These are phyloP conservation scores for Lasioglossum figueresi DNA, from an alignment of 2,888 invertebrate genomes.

Conservation along the genomic window DNA sequence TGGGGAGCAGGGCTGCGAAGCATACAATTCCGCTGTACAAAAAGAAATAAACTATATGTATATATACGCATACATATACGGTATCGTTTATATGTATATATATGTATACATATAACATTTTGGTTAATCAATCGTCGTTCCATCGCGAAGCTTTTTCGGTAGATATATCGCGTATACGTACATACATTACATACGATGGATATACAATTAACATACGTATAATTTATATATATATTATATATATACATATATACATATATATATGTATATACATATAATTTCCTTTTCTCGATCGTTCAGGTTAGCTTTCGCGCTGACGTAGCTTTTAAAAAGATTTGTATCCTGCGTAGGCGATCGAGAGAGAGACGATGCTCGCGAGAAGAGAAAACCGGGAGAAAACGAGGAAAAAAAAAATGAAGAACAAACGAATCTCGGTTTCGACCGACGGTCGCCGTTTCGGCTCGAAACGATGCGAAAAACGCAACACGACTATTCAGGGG, in stretches of 20 bases:
- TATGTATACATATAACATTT: conserved; percentile 40
- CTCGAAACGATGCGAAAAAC: background rate
- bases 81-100: background rate
- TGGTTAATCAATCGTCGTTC: conserved; percentile 64
- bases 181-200: background rate
- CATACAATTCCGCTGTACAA: conserved; percentile 57
- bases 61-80: conserved; percentile 7
- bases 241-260: conserved; percentile 1
- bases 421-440: background rate
- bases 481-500: conserved; percentile 14
- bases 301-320: conserved; percentile 41
- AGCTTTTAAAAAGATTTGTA: conserved; percentile 29
- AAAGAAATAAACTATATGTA: conserved; percentile 31
- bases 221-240: background rate
- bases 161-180: conserved; percentile 28
- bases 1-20: conserved; percentile 37
- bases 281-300: conserved; percentile 42
- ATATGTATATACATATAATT: background rate
- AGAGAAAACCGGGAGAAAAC: background rate
- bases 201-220: background rate
- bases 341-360: conserved; percentile 18
- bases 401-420: background rate
- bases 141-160: conserved; percentile 45
- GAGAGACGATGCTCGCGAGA: background rate
- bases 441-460: background rate